Percentiles rank a stretch among this genome's conserved stretches.
These are phyloP conservation scores for Cryptophagus acutangulus DNA, from an alignment of 2,888 invertebrate species.

Conservation along the genomic window DNA sequence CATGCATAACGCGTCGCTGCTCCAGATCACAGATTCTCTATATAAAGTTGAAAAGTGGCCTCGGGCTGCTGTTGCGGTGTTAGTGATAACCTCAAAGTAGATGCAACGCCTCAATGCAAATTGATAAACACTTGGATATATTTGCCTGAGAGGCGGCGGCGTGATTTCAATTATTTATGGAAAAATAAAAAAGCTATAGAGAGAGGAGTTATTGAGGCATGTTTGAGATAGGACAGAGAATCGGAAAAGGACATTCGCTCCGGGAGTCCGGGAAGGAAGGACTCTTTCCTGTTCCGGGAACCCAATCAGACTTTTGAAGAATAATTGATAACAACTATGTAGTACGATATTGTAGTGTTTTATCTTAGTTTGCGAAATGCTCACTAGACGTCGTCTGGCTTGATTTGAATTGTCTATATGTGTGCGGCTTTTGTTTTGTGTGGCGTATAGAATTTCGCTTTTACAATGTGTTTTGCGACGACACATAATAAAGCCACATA, in stretches of 20 bases:
- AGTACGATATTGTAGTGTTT: conserved; percentile 18
- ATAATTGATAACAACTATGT: conserved; percentile 40
- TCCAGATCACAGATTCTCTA: conserved; percentile 23
- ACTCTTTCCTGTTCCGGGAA: conserved; percentile 48
- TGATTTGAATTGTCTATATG: no score
- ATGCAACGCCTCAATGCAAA: no score
- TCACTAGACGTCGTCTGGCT: no score
- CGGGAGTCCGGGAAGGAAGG: conserved; percentile 49
- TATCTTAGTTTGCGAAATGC: conserved; percentile 7
- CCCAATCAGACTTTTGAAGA: conserved; percentile 44
- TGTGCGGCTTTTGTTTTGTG: no score
- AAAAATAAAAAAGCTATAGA: not conserved
- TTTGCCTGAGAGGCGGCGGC: not conserved
- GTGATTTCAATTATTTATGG: not conserved
- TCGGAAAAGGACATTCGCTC: conserved; percentile 48
- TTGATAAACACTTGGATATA: no score
- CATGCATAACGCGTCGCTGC: conserved; percentile 22
- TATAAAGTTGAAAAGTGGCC: conserved; percentile 14
- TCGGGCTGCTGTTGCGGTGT: conserved; percentile 20
- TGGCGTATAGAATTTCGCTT: conserved; percentile 3
- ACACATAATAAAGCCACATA: no score
- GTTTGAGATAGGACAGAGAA: conserved; percentile 37
- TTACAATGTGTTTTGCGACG: no score
- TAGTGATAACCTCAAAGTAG: no score
- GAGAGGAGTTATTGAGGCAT: conserved; percentile 35